These are phyloP conservation scores for Lasioglossum figueresi DNA, from an alignment of 2,888 invertebrate genomes.

Conservation along the genomic window DNA sequence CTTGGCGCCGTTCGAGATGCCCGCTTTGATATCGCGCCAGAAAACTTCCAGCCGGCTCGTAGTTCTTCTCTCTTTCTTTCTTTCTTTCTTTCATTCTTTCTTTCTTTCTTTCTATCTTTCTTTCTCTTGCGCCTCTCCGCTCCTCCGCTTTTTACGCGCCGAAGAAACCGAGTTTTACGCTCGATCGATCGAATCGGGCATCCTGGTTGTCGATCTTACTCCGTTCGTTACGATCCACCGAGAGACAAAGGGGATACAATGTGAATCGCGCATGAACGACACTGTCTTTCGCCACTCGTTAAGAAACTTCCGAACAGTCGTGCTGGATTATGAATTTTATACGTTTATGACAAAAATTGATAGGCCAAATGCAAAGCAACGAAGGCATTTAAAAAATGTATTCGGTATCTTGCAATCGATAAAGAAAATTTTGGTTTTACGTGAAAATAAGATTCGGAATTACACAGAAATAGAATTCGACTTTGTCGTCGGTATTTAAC, in stretches of 20 bases:
- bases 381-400: too few relatives aligned
- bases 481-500: too few relatives aligned
- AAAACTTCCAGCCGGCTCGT: constrained; percentile 62
- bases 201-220: constrained; percentile 23
- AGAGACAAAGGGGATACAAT: not conserved
- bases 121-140: too few relatives aligned
- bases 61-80: constrained; percentile 49
- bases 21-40: constrained; percentile 76
- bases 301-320: not conserved
- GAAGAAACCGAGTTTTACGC: constrained; percentile 32
- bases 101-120: constrained; percentile 20
- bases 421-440: too few relatives aligned
- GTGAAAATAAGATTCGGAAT: too few relatives aligned
- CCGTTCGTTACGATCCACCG: constrained; percentile 13
- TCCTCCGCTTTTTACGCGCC: constrained; percentile 2
- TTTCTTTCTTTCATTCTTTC: constrained; percentile 46
- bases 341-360: not conserved
- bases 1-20: constrained; percentile 80
- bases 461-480: too few relatives aligned
- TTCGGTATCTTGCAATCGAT: too few relatives aligned
- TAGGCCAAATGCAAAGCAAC: too few relatives aligned
- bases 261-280: not conserved
- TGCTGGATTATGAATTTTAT: not conserved
- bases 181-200: constrained; percentile 41
- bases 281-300: not conserved